These are phyloP conservation scores for Gonatopus flavifemur DNA, from an alignment of 1,140 invertebrate genomes.

Conservation along the genomic window DNA sequence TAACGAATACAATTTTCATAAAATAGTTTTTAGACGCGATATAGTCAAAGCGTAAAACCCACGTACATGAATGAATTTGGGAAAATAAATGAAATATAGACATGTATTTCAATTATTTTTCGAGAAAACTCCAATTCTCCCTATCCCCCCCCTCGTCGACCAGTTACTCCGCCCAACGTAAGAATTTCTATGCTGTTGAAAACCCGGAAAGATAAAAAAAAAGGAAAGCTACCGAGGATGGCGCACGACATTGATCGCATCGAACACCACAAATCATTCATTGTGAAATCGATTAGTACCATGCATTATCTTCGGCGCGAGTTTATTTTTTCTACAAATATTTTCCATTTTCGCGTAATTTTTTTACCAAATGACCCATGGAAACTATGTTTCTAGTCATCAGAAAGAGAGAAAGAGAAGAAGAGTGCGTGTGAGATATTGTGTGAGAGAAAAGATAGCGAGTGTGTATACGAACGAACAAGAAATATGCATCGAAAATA, in stretches of 20 bases:
- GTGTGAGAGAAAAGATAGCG: constrained; percentile 13
- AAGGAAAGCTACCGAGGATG: constrained; percentile 13
- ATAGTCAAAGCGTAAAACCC: no score
- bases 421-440: constrained; percentile 1
- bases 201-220: constrained; percentile 16
- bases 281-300: neutral
- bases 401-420: constrained; percentile 12
- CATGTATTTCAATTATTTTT: no score
- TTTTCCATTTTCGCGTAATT: constrained; percentile 49
- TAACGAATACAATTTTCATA: no score
- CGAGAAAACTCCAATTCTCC: no score
- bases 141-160: constrained; percentile 34
- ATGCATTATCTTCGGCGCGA: constrained; percentile 17
- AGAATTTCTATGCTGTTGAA: constrained; percentile 31
- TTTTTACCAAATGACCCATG: constrained; percentile 51
- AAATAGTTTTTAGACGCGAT: no score
- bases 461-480: constrained; percentile 7
- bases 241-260: neutral
- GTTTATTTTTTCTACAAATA: constrained; percentile 50
- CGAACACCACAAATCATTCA: no score
- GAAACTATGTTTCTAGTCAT: constrained; percentile 55
- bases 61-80: no score
- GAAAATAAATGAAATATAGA: no score
- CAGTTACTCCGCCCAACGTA: constrained; percentile 46
- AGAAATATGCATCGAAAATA: constrained; percentile 25